These are phyloP conservation scores for Pachypanchax playfairii DNA, from an alignment of 2,113 vertebrate genomes.

Conservation along the genomic window DNA sequence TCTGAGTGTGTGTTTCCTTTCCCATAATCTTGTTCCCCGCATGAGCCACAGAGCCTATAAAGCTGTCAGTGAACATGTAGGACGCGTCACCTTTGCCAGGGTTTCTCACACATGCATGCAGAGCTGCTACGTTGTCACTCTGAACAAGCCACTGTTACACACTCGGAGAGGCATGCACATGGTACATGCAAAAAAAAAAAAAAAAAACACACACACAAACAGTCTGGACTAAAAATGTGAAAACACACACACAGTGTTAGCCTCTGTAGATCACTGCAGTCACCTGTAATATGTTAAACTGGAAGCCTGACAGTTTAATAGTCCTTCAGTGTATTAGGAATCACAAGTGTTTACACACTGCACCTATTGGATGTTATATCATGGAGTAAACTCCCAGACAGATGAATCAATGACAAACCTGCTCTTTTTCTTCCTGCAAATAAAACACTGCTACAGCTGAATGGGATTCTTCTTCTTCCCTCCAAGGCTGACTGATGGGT, in stretches of 20 bases:
- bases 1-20: conserved; percentile 72
- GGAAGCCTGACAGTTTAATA: conserved; percentile 62
- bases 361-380: conserved; percentile 38
- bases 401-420: conserved; percentile 28
- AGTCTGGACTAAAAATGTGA: not conserved
- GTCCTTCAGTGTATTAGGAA: conserved; percentile 44
- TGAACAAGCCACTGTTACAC: conserved; percentile 42
- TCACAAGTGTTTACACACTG: conserved; percentile 52
- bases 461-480: not conserved
- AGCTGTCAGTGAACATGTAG: conserved; percentile 88
- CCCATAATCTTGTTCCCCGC: conserved; percentile 83
- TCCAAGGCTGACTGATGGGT: not conserved
- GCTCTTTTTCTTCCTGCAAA: not conserved
- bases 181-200: conserved; percentile 38
- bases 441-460: conserved; percentile 14
- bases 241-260: conserved; percentile 48
- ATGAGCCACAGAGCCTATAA: conserved; percentile 83
- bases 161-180: conserved; percentile 49
- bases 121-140: conserved; percentile 35
- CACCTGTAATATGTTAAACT: conserved; percentile 47
- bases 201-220: conserved; percentile 11
- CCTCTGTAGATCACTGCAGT: conserved; percentile 49
- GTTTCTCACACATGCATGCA: conserved; percentile 69
- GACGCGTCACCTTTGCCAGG: conserved; percentile 84
- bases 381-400: conserved; percentile 32